A percentile compares a stretch with the other conserved stretches of the same genome.
Conservation (phyloP, 1,140 invertebrate genomes). For the Whitmania pigra region DNA sequence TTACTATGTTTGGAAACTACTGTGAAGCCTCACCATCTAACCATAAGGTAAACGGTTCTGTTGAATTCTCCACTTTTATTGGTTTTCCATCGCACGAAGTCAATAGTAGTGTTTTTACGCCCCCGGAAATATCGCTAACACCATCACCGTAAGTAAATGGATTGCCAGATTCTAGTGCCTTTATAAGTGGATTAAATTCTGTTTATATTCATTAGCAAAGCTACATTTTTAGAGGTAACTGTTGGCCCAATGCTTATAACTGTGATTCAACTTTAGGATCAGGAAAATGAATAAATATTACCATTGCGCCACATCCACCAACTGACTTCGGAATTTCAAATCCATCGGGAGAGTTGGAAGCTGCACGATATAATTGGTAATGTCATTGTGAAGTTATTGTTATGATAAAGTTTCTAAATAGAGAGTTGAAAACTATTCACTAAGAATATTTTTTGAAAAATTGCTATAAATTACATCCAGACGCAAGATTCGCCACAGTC, state of each 20-base stretch:
- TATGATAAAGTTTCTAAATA: too few relatives aligned
- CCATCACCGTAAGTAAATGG: slow-evolving; percentile 30
- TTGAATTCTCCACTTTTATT: slow-evolving; percentile 28
- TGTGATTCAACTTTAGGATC: too few relatives aligned
- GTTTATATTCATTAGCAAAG: not conserved
- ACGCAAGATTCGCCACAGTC: slow-evolving; percentile 15
- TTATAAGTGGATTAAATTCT: not conserved
- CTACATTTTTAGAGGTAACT: too few relatives aligned
- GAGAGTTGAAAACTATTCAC: not conserved
- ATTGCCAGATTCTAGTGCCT: slow-evolving; percentile 28
- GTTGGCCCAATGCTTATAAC: too few relatives aligned
- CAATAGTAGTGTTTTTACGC: slow-evolving; percentile 28
- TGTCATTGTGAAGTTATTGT: not conserved
- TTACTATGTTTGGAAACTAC: not conserved
- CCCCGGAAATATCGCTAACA: slow-evolving; percentile 27
- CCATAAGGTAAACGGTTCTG: slow-evolving; percentile 31
- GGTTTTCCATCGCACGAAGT: slow-evolving; percentile 27
- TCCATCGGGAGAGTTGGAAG: not conserved
- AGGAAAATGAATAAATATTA: not conserved
- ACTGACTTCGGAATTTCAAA: slow-evolving; percentile 3
- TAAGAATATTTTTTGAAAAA: not conserved
- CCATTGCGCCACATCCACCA: slow-evolving; percentile 17
- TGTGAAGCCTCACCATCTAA: slow-evolving; percentile 28
- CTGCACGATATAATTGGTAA: not conserved
- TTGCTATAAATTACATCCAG: too few relatives aligned